Conservation (phyloP, 2,888 invertebrate species). For the Copidosoma aretas region DNA sequence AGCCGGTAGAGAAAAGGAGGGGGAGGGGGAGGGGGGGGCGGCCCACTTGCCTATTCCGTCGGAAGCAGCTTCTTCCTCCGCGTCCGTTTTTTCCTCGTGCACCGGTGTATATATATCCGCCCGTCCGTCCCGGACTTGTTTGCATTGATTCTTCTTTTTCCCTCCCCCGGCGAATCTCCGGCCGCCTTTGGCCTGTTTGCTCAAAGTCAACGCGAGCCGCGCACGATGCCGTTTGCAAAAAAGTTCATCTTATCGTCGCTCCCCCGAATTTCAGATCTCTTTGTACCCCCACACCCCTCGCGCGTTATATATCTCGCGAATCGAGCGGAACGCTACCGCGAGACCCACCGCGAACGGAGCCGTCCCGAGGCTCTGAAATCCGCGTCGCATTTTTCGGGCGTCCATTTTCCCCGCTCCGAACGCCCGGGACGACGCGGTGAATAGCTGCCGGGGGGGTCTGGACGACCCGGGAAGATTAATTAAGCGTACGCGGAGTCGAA, state of each 20-base stretch:
- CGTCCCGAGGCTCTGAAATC: too few species aligned
- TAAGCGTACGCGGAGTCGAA: slow-evolving; percentile 29
- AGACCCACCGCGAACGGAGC: too few species aligned
- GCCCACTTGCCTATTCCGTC: slow-evolving; percentile 39
- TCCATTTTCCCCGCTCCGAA: neutral
- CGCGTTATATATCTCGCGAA: too few species aligned
- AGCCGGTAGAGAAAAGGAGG: too few species aligned
- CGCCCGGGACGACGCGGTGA: neutral
- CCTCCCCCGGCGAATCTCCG: too few species aligned
- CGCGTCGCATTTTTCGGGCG: neutral
- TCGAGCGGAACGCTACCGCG: too few species aligned
- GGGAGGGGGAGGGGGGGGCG: neutral
- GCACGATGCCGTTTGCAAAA: neutral
- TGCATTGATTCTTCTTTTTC: neutral
- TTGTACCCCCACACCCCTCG: too few species aligned
- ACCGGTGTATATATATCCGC: slow-evolving; percentile 1
- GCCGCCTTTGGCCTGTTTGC: slow-evolving; percentile 10
- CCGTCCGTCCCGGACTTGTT: slow-evolving; percentile 5
- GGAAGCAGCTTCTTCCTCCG: slow-evolving; percentile 9
- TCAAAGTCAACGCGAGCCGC: slow-evolving; percentile 25
- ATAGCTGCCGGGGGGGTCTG: too few species aligned
- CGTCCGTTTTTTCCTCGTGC: neutral
- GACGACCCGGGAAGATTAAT: slow-evolving; percentile 21
- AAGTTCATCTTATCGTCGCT: too few species aligned
- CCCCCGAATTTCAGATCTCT: too few species aligned